Evolutionary conservation across 2,113 vertebrate genomes (phyloP).

Genomic region (Trochalopteron elliotii): DNA sequence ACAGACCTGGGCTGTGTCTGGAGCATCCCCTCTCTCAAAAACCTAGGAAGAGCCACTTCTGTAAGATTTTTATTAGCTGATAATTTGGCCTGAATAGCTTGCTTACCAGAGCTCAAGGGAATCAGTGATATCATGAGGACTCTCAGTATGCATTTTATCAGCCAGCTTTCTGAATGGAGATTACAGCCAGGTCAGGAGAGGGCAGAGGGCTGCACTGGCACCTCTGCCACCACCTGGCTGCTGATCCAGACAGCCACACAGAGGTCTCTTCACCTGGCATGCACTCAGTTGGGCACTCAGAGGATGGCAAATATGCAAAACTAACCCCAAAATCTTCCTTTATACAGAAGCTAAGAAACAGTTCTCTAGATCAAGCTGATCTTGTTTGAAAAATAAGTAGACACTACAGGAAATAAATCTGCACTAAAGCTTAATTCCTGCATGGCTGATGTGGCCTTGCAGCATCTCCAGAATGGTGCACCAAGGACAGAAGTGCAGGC

Average conservation of each 20-base stretch:
- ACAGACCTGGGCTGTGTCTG: background rate
- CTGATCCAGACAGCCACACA: background rate
- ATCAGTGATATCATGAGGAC: accelerated
- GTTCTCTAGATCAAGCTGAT: background rate
- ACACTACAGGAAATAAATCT: background rate
- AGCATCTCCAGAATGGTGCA: background rate
- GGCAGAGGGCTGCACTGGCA: background rate
- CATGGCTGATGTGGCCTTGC: background rate
- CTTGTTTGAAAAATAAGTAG: background rate
- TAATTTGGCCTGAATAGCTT: background rate
- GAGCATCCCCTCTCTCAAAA: background rate
- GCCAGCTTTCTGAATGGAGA: background rate
- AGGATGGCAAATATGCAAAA: background rate
- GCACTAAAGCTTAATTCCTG: background rate
- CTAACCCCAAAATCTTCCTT: background rate
- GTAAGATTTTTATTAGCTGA: background rate
- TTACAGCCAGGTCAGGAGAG: background rate
- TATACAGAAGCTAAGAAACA: background rate
- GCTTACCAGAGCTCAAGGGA: background rate
- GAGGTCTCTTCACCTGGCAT: background rate
- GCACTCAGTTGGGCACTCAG: background rate
- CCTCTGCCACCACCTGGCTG: background rate
- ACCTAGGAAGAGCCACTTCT: background rate
- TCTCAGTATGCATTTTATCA: background rate
- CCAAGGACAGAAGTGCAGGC: background rate